These are phyloP conservation scores for Zophobas atratus DNA, from an alignment of 1,140 invertebrate genomes.

Conservation along the genomic window DNA sequence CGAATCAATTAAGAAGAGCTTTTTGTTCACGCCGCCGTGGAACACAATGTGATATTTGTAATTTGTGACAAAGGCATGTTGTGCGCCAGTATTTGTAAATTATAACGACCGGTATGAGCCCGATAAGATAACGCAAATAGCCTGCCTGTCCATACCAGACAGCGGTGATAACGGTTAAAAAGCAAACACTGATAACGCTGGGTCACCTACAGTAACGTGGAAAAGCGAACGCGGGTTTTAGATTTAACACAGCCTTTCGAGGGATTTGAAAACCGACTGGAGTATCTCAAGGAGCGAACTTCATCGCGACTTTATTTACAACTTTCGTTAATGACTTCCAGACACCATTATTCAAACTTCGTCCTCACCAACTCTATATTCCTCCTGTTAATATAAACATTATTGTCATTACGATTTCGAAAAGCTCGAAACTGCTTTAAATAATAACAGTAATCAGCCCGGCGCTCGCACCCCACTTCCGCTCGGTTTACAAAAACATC, in stretches of 20 bases:
- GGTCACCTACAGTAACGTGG: constrained; percentile 28
- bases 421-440: too few species aligned
- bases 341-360: too few species aligned
- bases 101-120: constrained; percentile 55
- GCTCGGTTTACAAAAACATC: constrained; percentile 9
- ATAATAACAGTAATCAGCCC: not conserved
- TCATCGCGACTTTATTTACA: too few species aligned
- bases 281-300: not conserved
- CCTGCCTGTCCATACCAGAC: constrained; percentile 56
- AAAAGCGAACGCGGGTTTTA: too few species aligned
- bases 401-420: too few species aligned
- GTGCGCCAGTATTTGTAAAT: constrained; percentile 53
- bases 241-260: too few species aligned
- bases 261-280: not conserved
- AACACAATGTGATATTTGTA: not conserved
- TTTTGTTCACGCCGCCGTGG: not conserved
- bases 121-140: constrained; percentile 57
- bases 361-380: too few species aligned
- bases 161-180: constrained; percentile 54
- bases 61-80: constrained; percentile 35
- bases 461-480: not conserved
- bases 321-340: too few species aligned
- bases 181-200: constrained; percentile 56
- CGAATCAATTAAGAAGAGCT: constrained; percentile 27
- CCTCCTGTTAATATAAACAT: too few species aligned